Base-by-base conservation (phyloP, 2,113 vertebrate genomes). In the Nipponia nippon region DNA sequence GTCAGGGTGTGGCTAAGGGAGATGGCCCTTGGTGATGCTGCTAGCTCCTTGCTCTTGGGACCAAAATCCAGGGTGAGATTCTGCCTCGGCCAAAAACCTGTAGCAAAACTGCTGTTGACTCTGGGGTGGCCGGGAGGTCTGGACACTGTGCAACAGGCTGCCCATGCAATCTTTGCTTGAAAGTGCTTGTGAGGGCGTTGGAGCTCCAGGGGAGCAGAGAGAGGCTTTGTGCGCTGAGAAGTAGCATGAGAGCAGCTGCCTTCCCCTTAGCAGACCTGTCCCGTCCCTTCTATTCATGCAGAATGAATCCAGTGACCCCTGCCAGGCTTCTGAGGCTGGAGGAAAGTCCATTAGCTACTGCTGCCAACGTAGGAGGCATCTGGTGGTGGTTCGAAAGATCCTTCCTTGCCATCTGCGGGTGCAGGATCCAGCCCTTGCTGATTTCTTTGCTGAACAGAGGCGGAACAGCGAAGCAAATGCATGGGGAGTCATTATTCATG, bases 401-500 rank as follows among this genome's bases (percentile, higher is more conserved):
- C 76, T 89, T 87, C 84, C 55, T 56, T 93, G 25, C 76, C 61
- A 21, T 85, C 91, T 80, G 61, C 0, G 47, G 87, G 20, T 21
- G 78, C 81, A 53, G 82, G 49, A 82, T 89, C 49, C 7, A 4
- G 63, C 66, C 59, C 58, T 63, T 65, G 58, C 36, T 0, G 1
- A 59, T 95, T 78, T 46, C 70, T 96, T 78, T 65, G 77, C 93
- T 44, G 78, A 95, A 22, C 77, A 75, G 66, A 89, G 77, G 77
- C 67, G 23, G 83, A 93, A 72, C 91, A 66, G 91, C 16, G n/a
- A 89, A 92, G 95, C 73, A 53, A 94, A 92, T 73, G 92, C 95
- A 75, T 6, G 34, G 81, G 93, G 95, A 97, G 95, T 97, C 96
- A 97, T 98, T 98, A 98, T 96, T 98, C 97, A 98, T 98, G 97